Evolutionary conservation across 2,888 invertebrate species (phyloP).

Genomic region (Choreutis nemorana): DNA sequence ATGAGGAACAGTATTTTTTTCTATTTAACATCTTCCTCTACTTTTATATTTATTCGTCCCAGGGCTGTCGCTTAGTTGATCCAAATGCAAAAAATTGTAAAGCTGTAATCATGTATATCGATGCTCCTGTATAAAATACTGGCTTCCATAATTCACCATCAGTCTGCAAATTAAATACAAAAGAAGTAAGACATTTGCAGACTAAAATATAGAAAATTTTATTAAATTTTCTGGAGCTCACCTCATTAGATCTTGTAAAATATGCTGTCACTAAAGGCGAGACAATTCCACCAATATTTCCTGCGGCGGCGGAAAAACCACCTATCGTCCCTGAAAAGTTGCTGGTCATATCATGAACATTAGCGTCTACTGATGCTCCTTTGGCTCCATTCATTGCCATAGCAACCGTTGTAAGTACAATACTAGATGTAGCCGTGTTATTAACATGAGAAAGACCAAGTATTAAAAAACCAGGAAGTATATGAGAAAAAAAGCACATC

Average conservation of each 20-base stretch:
- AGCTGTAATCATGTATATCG: slow-evolving; percentile 67
- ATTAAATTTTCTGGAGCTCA: slow-evolving; percentile 16
- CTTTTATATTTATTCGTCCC: too few species aligned
- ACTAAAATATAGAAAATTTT: slow-evolving; percentile 1
- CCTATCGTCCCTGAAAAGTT: slow-evolving; percentile 72
- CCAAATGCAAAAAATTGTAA: slow-evolving; percentile 70
- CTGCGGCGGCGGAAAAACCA: slow-evolving; percentile 69
- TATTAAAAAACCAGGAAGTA: slow-evolving; percentile 28
- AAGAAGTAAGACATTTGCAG: slow-evolving; percentile 1
- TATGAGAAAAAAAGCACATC: slow-evolving; percentile 54
- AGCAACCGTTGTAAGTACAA: slow-evolving; percentile 60
- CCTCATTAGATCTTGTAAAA: slow-evolving; percentile 38
- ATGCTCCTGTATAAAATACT: slow-evolving; percentile 69
- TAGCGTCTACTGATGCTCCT: slow-evolving; percentile 44
- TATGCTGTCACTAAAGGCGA: slow-evolving; percentile 69
- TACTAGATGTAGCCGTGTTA: slow-evolving; percentile 43
- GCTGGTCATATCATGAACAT: slow-evolving; percentile 70
- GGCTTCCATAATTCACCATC: slow-evolving; percentile 70
- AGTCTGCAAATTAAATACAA: slow-evolving; percentile 49
- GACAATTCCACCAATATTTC: slow-evolving; percentile 69
- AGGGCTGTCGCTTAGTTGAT: slow-evolving; percentile 61
- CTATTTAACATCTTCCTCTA: too few species aligned
- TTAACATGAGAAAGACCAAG: slow-evolving; percentile 48
- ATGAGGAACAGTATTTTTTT: too few species aligned
- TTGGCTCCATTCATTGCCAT: slow-evolving; percentile 61